Conservation (phyloP, 2,797 vertebrate species). For the Enteromius treurensis region DNA sequence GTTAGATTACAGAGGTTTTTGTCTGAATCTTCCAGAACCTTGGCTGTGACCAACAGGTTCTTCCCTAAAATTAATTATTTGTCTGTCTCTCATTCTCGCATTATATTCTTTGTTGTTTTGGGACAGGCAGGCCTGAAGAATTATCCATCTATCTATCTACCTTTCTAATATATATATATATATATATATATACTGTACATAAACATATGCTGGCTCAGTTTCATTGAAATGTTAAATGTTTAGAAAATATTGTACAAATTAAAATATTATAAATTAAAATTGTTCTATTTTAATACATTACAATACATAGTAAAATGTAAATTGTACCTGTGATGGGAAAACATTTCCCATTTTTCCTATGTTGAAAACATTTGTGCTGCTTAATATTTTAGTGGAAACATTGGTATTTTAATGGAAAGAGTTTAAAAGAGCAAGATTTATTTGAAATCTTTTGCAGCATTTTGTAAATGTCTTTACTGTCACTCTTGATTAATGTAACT, state of each 20-base stretch:
- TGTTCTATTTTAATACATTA: neutral
- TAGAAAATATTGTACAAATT: neutral
- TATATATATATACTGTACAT: neutral
- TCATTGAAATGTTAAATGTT: too few relatives aligned
- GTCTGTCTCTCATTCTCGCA: neutral
- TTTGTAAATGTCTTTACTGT: neutral
- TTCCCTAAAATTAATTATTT: constrained; percentile 45
- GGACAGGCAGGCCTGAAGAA: neutral
- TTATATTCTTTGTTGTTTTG: neutral
- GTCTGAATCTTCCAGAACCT: constrained; percentile 45
- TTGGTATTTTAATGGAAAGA: neutral
- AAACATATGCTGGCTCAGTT: neutral
- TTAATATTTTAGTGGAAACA: neutral
- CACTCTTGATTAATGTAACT: neutral
- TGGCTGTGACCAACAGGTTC: constrained; percentile 27
- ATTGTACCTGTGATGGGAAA: neutral
- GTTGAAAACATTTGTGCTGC: neutral
- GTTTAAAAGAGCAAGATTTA: neutral
- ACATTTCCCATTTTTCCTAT: neutral
- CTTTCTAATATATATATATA: neutral
- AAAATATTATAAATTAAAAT: neutral
- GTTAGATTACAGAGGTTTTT: constrained; percentile 59
- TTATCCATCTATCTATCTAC: too few relatives aligned
- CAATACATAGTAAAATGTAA: neutral
- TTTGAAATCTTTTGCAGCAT: neutral